A percentile compares a stretch with the other conserved stretches of the same genome.
These are phyloP conservation scores for Lagopus muta DNA, from an alignment of 2,113 vertebrate species.

Conservation along the genomic window DNA sequence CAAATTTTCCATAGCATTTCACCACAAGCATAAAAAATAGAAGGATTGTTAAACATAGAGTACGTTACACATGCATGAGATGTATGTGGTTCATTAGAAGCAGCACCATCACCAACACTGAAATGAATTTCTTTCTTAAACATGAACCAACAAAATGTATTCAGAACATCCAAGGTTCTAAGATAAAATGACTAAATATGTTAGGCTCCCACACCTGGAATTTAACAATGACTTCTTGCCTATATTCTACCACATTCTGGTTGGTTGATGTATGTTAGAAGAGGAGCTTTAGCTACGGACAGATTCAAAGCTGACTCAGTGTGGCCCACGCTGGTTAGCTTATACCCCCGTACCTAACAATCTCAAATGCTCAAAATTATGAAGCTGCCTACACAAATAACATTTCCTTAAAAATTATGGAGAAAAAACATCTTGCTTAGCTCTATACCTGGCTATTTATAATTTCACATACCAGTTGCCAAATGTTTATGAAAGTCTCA, in stretches of 20 bases:
- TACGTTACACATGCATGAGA: not conserved
- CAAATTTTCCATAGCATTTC: conserved; percentile 9
- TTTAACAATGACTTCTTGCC: not conserved
- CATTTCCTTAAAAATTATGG: not conserved
- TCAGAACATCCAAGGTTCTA: not conserved
- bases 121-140: not conserved
- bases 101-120: not conserved
- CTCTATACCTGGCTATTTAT: not conserved
- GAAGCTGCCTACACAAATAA: not conserved
- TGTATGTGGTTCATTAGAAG: not conserved
- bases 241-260: not conserved
- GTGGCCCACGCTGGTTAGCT: not conserved
- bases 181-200: not conserved
- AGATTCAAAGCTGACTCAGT: not conserved
- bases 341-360: not conserved
- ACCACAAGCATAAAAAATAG: not conserved
- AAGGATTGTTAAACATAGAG: not conserved
- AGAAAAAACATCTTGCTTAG: not conserved
- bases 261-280: not conserved
- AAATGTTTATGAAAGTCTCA: not conserved
- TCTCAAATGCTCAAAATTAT: not conserved
- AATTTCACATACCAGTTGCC: not conserved
- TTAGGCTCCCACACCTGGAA: not conserved
- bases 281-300: not conserved
- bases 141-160: not conserved